Conservation (phyloP, 2,113 vertebrate genomes). For the Mugil cephalus region DNA sequence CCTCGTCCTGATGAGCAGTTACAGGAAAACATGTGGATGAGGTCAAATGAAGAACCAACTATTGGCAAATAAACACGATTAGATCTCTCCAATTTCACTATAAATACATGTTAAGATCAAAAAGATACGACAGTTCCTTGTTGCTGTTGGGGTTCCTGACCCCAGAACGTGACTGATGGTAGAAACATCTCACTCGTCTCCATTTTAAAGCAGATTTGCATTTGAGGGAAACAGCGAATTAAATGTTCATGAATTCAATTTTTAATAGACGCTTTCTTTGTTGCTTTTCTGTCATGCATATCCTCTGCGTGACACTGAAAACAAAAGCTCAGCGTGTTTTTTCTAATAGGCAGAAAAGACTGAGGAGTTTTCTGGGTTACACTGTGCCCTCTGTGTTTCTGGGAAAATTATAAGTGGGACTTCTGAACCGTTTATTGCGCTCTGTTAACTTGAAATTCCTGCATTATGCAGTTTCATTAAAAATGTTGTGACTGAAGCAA, state of each 20-base stretch:
- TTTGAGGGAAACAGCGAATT: slow-evolving; percentile 31
- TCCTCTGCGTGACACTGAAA: slow-evolving; percentile 22
- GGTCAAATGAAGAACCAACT: slow-evolving; percentile 24
- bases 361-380: slow-evolving; percentile 58
- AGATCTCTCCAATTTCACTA: neutral
- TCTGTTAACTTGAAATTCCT: slow-evolving; percentile 41
- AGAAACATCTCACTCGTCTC: neutral
- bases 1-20: slow-evolving; percentile 37
- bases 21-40: slow-evolving; percentile 44
- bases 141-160: slow-evolving; percentile 15
- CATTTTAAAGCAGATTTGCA: slow-evolving; percentile 19
- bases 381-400: slow-evolving; percentile 38
- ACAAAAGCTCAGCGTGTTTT: slow-evolving; percentile 48
- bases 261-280: slow-evolving; percentile 50
- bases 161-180: neutral
- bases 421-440: slow-evolving; percentile 30
- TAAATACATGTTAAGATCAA: neutral
- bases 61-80: slow-evolving; percentile 37
- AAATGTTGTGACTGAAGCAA: slow-evolving; percentile 14
- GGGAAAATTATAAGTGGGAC: slow-evolving; percentile 29
- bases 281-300: slow-evolving; percentile 11
- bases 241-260: slow-evolving; percentile 50
- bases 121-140: neutral
- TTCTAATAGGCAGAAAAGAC: slow-evolving; percentile 44
- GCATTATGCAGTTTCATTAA: slow-evolving; percentile 65